Percentiles rank a stretch among this genome's conserved stretches.
Evolutionary conservation across 2,113 vertebrate species (phyloP).

Genomic region (Perca fluviatilis): DNA sequence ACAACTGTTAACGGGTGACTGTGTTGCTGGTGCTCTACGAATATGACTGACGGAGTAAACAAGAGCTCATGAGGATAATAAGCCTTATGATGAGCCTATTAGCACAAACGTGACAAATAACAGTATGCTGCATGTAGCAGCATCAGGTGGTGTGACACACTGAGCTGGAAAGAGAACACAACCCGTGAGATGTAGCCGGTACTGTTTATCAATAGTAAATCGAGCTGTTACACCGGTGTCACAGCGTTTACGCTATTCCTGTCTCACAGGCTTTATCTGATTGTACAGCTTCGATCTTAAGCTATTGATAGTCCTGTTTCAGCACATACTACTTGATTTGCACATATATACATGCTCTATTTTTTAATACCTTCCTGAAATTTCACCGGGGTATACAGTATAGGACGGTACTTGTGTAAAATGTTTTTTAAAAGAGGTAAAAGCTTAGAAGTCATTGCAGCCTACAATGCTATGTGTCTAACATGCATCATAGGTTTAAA

Average conservation of each 20-base stretch:
- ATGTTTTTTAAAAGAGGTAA: no score
- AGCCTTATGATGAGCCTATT: conserved; percentile 31
- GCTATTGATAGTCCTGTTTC: neutral
- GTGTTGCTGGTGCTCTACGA: conserved; percentile 45
- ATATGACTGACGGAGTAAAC: conserved; percentile 57
- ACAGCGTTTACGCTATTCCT: neutral
- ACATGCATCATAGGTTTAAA: no score
- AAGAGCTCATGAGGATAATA: conserved; percentile 42
- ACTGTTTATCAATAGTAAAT: conserved; percentile 9
- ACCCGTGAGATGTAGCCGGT: neutral
- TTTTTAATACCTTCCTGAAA: no score
- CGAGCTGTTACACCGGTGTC: neutral
- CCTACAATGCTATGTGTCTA: no score
- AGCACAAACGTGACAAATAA: conserved; percentile 12
- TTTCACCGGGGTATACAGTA: no score
- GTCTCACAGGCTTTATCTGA: neutral
- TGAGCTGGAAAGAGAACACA: conserved; percentile 9
- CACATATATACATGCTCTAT: neutral
- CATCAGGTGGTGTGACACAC: conserved; percentile 13
- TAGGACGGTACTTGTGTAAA: no score
- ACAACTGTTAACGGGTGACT: conserved; percentile 12
- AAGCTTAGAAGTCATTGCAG: no score
- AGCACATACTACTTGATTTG: neutral
- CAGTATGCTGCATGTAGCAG: neutral
- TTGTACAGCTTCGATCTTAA: neutral